phyloP scores from a whole-genome alignment of 2,888 invertebrate genomes.

The Agrotis ipsilon region DNA sequence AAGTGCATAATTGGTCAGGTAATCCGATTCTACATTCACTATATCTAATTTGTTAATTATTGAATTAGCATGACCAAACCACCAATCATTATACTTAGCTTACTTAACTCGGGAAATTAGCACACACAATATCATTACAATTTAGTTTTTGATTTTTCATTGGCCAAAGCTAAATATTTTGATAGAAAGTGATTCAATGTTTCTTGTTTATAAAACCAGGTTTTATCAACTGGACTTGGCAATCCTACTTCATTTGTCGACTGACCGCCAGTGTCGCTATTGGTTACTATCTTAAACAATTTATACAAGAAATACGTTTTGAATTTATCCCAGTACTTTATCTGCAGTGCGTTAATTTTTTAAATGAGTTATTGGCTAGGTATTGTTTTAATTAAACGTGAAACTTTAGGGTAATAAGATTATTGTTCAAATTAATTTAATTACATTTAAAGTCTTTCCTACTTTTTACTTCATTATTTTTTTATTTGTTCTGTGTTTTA shows the following conservation, averaged over 20 bases:
- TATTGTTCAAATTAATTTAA: background rate
- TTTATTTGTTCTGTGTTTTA: background rate
- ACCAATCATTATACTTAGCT: background rate
- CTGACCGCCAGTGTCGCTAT: background rate
- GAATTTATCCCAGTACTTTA: no score
- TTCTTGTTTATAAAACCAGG: conserved; percentile 56
- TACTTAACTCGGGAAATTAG: background rate
- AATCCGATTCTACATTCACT: background rate
- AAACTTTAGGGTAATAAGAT: background rate
- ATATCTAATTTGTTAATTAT: background rate
- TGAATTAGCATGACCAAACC: background rate
- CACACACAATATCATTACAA: conserved; percentile 37
- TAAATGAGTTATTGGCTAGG: conserved; percentile 7
- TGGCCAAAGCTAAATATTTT: conserved; percentile 64
- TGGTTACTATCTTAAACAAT: background rate
- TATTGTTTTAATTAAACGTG: conserved; percentile 5
- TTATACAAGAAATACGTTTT: background rate
- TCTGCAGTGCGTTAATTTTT: background rate
- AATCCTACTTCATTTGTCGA: conserved; percentile 36
- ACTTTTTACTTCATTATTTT: background rate
- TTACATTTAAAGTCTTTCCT: no score
- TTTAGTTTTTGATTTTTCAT: conserved; percentile 8
- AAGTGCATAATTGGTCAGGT: no score
- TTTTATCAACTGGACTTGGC: conserved; percentile 23
- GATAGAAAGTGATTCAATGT: conserved; percentile 52